These are phyloP conservation scores for Drosophila busckii DNA, from an alignment of 1,140 invertebrate species.

Conservation along the genomic window DNA sequence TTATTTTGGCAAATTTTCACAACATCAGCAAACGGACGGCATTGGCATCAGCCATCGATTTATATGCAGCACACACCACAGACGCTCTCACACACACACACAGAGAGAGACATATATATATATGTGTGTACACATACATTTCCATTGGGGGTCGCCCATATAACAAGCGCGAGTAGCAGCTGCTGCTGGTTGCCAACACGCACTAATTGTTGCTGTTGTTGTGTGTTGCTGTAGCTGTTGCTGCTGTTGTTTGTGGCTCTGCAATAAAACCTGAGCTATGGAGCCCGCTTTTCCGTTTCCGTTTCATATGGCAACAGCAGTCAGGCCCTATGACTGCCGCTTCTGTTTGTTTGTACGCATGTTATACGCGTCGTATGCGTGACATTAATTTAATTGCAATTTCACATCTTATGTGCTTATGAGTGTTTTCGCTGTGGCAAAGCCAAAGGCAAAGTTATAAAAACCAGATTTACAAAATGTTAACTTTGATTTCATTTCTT, in stretches of 20 bases:
- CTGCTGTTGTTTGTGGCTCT: conserved; percentile 45
- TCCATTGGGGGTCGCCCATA: conserved; percentile 1
- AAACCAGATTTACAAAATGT: conserved; percentile 76
- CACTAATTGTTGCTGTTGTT: conserved; percentile 57
- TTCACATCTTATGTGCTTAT: conserved; percentile 50
- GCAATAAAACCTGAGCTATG: conserved; percentile 59
- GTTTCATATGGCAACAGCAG: conserved; percentile 24
- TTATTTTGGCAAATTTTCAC: conserved; percentile 77
- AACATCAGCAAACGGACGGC: no score
- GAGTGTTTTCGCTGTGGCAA: conserved; percentile 12
- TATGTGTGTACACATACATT: no score
- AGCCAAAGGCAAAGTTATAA: conserved; percentile 60
- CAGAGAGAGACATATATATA: no score
- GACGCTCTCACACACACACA: not conserved
- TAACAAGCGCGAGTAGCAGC: conserved; percentile 35
- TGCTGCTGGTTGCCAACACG: conserved; percentile 64
- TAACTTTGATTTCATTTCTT: conserved; percentile 77
- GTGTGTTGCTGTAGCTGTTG: conserved; percentile 25
- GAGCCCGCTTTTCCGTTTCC: conserved; percentile 45
- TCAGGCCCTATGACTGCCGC: no score
- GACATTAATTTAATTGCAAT: conserved; percentile 78
- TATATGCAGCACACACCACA: conserved; percentile 71
- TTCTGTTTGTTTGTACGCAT: conserved; percentile 29
- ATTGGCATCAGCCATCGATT: no score
- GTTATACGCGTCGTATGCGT: conserved; percentile 71